Percentiles rank a stretch among this genome's conserved stretches.
phyloP scores from a whole-genome alignment of 2,113 vertebrate genomes.

The Mola mola region DNA sequence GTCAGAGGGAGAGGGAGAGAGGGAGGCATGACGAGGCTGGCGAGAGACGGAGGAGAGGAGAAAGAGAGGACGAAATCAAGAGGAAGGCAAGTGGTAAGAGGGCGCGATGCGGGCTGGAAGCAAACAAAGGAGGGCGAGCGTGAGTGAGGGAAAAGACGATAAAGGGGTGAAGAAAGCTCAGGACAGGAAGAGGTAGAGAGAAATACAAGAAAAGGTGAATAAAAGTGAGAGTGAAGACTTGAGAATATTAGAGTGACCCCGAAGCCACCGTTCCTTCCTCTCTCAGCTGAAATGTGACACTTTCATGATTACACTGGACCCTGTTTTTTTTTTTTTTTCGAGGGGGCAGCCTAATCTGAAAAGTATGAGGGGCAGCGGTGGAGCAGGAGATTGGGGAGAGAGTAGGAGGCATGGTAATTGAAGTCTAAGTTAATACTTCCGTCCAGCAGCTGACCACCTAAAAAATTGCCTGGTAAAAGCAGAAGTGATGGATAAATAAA shows the following conservation, averaged over 20 bases:
- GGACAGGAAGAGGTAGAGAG: not conserved
- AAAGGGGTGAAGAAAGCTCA: not conserved
- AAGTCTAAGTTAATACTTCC: constrained; percentile 68
- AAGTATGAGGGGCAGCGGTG: constrained; percentile 55
- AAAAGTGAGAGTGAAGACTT: constrained; percentile 31
- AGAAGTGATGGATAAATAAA: constrained; percentile 74
- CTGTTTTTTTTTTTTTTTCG: constrained; percentile 26
- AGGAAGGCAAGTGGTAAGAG: not conserved
- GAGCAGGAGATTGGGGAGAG: not conserved
- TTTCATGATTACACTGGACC: constrained; percentile 72
- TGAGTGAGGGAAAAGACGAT: not conserved
- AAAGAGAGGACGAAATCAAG: constrained; percentile 28
- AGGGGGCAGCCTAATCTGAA: constrained; percentile 61
- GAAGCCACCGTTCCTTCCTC: constrained; percentile 53
- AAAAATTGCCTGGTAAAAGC: constrained; percentile 78
- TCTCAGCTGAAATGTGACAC: constrained; percentile 76
- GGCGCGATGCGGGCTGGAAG: constrained; percentile 7
- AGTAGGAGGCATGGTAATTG: constrained; percentile 50
- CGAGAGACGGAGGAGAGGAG: not conserved
- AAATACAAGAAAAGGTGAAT: not conserved
- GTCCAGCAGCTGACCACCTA: constrained; percentile 61
- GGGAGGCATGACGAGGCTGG: not conserved
- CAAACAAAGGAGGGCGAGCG: not conserved
- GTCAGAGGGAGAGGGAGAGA: constrained; percentile 46
- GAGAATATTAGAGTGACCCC: constrained; percentile 62